Evolutionary conservation across 2,888 invertebrate genomes (phyloP).

Genomic region (Crematogaster levior): DNA sequence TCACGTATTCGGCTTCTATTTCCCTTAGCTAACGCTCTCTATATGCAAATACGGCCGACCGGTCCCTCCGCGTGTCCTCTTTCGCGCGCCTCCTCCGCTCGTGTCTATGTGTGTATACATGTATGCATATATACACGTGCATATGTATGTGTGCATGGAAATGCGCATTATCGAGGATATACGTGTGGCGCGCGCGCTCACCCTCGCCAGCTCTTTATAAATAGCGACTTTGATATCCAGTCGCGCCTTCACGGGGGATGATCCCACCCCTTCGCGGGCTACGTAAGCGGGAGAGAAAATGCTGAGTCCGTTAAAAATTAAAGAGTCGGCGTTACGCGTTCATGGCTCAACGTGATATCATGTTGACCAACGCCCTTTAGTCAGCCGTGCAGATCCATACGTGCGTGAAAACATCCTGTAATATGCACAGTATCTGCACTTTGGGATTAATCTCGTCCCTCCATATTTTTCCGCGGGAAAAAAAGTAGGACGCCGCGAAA

Average conservation of each 20-base stretch:
- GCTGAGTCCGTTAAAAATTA: constrained; percentile 80
- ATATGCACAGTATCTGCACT: constrained; percentile 57
- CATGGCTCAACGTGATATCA: constrained; percentile 57
- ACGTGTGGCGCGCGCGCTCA: constrained; percentile 58
- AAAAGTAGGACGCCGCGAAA: constrained; percentile 50
- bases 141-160: constrained; percentile 59
- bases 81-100: constrained; percentile 66
- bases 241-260: constrained; percentile 79
- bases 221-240: constrained; percentile 84
- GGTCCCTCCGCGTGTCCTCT: constrained; percentile 75
- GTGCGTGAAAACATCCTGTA: constrained; percentile 63
- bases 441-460: constrained; percentile 54
- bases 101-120: constrained; percentile 1
- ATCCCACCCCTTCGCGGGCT: constrained; percentile 74
- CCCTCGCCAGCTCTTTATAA: constrained; percentile 79
- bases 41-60: constrained; percentile 84
- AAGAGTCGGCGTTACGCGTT: constrained; percentile 79
- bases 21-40: constrained; percentile 85
- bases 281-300: constrained; percentile 65
- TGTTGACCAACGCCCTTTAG: constrained; percentile 70
- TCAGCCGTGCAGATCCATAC: constrained; percentile 61
- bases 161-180: constrained; percentile 70
- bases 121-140: constrained; percentile 19
- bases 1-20: constrained; percentile 85
- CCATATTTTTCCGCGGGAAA: constrained; percentile 39